Evolutionary conservation across 1,140 invertebrate species (phyloP), one percentile per base, ranked within the genome.

Genomic region (Tetragnatha versicolor): DNA sequence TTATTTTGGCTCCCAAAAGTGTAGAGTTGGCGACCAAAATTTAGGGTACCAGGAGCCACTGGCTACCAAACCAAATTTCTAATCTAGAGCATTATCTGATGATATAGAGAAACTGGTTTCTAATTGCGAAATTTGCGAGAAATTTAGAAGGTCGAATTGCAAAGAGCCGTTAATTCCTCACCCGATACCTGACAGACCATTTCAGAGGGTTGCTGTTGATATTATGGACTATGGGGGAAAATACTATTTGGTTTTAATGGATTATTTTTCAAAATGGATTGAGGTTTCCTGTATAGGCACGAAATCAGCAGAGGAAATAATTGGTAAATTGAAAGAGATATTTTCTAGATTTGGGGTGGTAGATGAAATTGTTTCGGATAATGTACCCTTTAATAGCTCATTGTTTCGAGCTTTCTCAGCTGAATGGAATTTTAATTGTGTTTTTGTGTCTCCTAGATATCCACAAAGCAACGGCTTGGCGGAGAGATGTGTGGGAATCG

Each of bases 111-210:
- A n/a, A n/a, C n/a, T n/a, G n/a, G n/a, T n/a, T n/a, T n/a, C n/a
- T n/a, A n/a, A n/a, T n/a, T n/a, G n/a, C n/a, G n/a, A n/a, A n/a
- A n/a, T n/a, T n/a, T n/a, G n/a, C n/a, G n/a, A n/a, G n/a, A n/a
- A n/a, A n/a, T n/a, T n/a, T n/a, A n/a, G n/a, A n/a, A n/a, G n/a
- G n/a, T n/a, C n/a, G n/a, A n/a, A n/a, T n/a, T n/a, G n/a, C n/a
- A n/a, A n/a, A n/a, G n/a, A n/a, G n/a, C n/a, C n/a, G n/a, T n/a
- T 75, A 42, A 68, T 29, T 17, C 53, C 72, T 14, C 72, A 75
- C 47, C 14, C 12, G 29, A 22, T 37, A 33, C 55, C 60, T 25
- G 47, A 27, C 22, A 2, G 39, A 9, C 55, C 53, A 39, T 63
- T 42, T 29, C 29, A 75, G 68, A 68, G 17, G 17, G 20, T 66